These are phyloP conservation scores for Amphiduros pacificus DNA, from an alignment of 2,888 invertebrate genomes.

Conservation along the genomic window DNA sequence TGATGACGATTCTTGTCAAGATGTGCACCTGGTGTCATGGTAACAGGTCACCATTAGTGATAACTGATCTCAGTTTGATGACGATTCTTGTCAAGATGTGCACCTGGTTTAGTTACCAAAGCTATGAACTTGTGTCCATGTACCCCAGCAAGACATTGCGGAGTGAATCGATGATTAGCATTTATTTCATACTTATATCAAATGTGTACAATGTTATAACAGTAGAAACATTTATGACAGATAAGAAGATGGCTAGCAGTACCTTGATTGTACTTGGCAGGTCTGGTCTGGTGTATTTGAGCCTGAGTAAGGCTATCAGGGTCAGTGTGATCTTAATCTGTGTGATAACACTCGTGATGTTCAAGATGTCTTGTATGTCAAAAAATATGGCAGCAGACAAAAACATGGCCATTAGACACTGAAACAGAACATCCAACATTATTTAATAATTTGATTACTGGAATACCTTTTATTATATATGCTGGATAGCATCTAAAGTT, in stretches of 20 bases:
- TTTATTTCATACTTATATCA: background rate
- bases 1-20: too few species aligned
- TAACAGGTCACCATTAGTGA: too few species aligned
- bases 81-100: too few species aligned
- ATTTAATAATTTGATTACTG: background rate
- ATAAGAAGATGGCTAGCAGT: background rate
- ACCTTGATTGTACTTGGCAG: slow-evolving; percentile 7
- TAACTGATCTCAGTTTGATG: too few species aligned
- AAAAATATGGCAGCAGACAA: slow-evolving; percentile 15
- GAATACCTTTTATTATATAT: too few species aligned
- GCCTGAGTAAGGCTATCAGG: slow-evolving; percentile 6
- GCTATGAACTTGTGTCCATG: too few species aligned
- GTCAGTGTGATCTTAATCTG: slow-evolving; percentile 13
- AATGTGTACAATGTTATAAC: background rate
- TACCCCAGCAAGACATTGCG: too few species aligned
- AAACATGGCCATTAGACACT: slow-evolving; percentile 8
- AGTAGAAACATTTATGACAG: background rate
- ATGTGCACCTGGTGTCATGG: too few species aligned
- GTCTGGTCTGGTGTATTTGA: slow-evolving; percentile 9
- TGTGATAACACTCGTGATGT: slow-evolving; percentile 13
- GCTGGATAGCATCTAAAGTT: too few species aligned
- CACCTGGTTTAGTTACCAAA: too few species aligned
- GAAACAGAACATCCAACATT: background rate
- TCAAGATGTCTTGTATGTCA: slow-evolving; percentile 11
- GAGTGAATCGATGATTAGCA: too few species aligned